Evolutionary conservation across 2,113 vertebrate species (phyloP), one percentile per base, ranked within the genome.

Genomic region (Triplophysa tibetana): DNA sequence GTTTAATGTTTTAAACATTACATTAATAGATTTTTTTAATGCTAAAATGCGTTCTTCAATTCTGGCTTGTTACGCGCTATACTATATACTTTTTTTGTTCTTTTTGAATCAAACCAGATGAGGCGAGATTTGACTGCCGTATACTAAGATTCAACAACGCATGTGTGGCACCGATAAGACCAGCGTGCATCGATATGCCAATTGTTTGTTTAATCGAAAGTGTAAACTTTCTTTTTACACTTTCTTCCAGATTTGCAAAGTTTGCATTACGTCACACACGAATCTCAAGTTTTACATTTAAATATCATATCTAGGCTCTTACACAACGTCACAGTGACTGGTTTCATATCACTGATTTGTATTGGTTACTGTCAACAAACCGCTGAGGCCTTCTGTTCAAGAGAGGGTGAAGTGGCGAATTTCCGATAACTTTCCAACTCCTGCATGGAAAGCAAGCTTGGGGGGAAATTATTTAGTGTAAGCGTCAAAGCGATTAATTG

Each of bases 401-500:
- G 33, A 33, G 70, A 41, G 54, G 70, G 21, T 2, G 50, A 38
- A 12, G 69, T 58, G 48, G 24, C 10, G 8, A 54, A 70, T 54
- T 70, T 29, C 24, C 7, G 48, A 70, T 70, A 72, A 72, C 50
- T 72, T 54, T 56, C 19, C 56, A 21, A 26, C 69, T 74, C 56
- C 16, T 19, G 56, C 38, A 19, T 74, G 54, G 43, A 74, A 61
- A 74, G 43, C 70, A 60, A 45, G 56, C 21, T 74, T 38, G 23
- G n/a, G 10, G 33, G 56, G n/a, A 24, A 43, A 74, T 74, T 61
- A 74, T 74, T 61, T 61, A 45, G 56, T 74, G n/a, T 61, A 74
- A 3, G 54, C 21, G 14, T 74, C 38, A 61, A 74, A 74, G 70
- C 33, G 38, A 41, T 74, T 74, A 61, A 74, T 74, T 74, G 70